phyloP scores from a whole-genome alignment of 2,113 vertebrate genomes.

The Aepyceros melampus region DNA sequence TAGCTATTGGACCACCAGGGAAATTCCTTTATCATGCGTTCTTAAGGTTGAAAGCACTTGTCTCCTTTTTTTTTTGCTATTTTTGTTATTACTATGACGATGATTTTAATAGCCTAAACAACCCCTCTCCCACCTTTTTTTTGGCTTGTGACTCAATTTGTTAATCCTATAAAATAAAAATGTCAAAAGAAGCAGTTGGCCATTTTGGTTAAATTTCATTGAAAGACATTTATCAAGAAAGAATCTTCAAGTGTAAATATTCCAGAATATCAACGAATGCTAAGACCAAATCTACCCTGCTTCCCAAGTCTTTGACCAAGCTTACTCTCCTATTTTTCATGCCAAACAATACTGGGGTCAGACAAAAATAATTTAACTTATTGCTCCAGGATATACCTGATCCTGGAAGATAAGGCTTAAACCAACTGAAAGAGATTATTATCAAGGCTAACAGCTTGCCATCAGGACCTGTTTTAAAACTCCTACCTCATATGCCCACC shows the following conservation, averaged over 20 bases:
- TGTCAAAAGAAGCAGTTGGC: not conserved
- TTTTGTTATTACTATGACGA: conserved; percentile 30
- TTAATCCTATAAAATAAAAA: conserved; percentile 16
- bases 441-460: not conserved
- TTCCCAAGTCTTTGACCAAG: not conserved
- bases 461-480: conserved; percentile 9
- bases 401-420: conserved; percentile 40
- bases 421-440: conserved; percentile 31
- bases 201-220: conserved; percentile 14
- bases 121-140: rapidly evolving
- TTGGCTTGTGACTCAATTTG: not conserved
- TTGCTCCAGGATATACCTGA: conserved; percentile 37
- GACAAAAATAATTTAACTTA: conserved; percentile 23
- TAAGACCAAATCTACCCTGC: not conserved
- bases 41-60: conserved; percentile 27
- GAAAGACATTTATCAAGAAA: conserved; percentile 26
- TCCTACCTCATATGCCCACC: not conserved
- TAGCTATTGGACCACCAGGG: not conserved
- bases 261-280: not conserved
- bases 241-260: conserved; percentile 16
- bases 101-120: not conserved
- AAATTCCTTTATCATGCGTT: not conserved
- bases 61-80: not conserved
- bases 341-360: conserved; percentile 20
- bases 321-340: not conserved